Conservation (phyloP, 2,888 invertebrate genomes). For the Eristalinus aeneus region DNA sequence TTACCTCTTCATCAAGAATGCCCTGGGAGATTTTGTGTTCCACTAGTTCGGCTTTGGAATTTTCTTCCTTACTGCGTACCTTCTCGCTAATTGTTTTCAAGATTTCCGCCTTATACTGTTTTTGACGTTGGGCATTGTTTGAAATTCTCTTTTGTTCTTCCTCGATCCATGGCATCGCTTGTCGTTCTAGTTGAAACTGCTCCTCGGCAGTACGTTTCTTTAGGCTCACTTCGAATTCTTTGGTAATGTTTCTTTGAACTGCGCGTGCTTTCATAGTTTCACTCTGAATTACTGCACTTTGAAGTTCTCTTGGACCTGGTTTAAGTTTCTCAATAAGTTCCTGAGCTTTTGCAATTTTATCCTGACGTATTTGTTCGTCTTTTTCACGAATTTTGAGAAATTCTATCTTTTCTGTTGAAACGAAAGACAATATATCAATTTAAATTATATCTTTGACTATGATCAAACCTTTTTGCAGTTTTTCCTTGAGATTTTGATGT, state of each 20-base stretch:
- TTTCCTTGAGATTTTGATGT: slow-evolving; percentile 65
- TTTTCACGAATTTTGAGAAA: slow-evolving; percentile 72
- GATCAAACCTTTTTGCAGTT: slow-evolving; percentile 63
- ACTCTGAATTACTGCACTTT: slow-evolving; percentile 78
- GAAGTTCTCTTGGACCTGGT: slow-evolving; percentile 77
- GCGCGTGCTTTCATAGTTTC: slow-evolving; percentile 77
- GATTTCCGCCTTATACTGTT: slow-evolving; percentile 76
- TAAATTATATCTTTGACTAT: background rate
- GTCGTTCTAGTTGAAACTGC: slow-evolving; percentile 75
- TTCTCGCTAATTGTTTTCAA: slow-evolving; percentile 76
- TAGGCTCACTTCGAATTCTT: slow-evolving; percentile 74
- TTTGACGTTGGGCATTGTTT: slow-evolving; percentile 73
- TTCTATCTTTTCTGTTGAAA: slow-evolving; percentile 23
- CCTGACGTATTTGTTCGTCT: slow-evolving; percentile 74
- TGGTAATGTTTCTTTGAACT: slow-evolving; percentile 76
- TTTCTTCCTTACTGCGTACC: slow-evolving; percentile 72
- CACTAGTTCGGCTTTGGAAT: slow-evolving; percentile 71
- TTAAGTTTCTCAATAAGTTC: slow-evolving; percentile 76
- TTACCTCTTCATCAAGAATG: slow-evolving; percentile 75
- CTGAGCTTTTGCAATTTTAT: slow-evolving; percentile 77
- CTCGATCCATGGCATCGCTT: slow-evolving; percentile 78
- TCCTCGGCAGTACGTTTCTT: slow-evolving; percentile 76
- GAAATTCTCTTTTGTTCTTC: slow-evolving; percentile 77
- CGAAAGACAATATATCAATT: background rate
- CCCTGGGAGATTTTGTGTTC: slow-evolving; percentile 73